Percentiles rank a stretch among this genome's conserved stretches.
Conservation (phyloP, 2,888 invertebrate species). For the Philaethria dido region DNA sequence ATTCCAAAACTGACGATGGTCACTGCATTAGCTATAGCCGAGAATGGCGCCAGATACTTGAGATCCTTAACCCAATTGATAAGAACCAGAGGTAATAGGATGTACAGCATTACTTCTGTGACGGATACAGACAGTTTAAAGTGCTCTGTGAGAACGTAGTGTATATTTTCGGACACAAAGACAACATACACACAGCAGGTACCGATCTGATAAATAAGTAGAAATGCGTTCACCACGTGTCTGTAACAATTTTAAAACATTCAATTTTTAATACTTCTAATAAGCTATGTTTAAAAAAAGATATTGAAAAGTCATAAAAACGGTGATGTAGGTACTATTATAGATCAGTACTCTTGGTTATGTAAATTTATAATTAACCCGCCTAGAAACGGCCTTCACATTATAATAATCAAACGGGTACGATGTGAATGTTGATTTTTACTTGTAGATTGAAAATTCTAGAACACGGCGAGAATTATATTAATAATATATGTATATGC, state of each 20-base stretch:
- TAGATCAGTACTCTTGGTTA: not conserved
- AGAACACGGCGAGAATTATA: not conserved
- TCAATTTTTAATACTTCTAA: too few relatives aligned
- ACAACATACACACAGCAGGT: slow-evolving; percentile 98
- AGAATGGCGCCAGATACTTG: slow-evolving; percentile 94
- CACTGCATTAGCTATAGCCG: slow-evolving; percentile 93
- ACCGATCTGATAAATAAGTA: slow-evolving; percentile 95
- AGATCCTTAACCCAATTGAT: slow-evolving; percentile 93
- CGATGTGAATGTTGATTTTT: slow-evolving; percentile 3
- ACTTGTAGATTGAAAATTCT: slow-evolving; percentile 1
- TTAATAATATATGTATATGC: not conserved
- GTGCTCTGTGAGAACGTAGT: slow-evolving; percentile 85
- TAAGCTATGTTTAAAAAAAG: not conserved
- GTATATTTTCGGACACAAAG: slow-evolving; percentile 95
- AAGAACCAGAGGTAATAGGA: slow-evolving; percentile 89
- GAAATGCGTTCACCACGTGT: slow-evolving; percentile 88
- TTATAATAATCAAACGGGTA: slow-evolving; percentile 2
- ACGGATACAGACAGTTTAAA: slow-evolving; percentile 78
- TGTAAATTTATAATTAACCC: slow-evolving; percentile 14
- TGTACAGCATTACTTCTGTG: slow-evolving; percentile 87
- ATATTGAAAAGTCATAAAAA: not conserved
- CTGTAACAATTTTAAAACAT: slow-evolving; percentile 73
- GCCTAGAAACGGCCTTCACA: not conserved
- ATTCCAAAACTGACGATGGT: slow-evolving; percentile 93
- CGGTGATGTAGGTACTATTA: not conserved